A percentile compares a stretch with the other conserved stretches of the same genome.
phyloP scores from a whole-genome alignment of 2,797 vertebrate genomes.

The Sebastes elongatus region DNA sequence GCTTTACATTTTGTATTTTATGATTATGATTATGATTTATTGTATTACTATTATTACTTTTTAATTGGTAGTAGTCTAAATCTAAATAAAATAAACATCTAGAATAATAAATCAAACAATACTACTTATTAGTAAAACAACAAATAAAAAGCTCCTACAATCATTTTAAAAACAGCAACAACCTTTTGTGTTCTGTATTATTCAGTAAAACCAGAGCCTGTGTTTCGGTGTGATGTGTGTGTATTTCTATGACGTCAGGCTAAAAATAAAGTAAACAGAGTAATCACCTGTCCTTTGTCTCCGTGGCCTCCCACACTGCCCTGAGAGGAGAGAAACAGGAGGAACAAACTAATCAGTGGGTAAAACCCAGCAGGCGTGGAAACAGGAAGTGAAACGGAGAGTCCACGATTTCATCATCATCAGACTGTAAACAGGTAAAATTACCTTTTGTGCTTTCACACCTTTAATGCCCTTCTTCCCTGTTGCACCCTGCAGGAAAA shows the following conservation, averaged over 20 bases:
- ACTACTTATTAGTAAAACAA: not conserved
- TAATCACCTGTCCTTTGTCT: conserved; percentile 84
- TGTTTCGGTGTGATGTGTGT: not conserved
- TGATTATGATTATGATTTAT: no score
- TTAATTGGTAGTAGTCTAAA: no score
- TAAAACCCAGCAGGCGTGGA: not conserved
- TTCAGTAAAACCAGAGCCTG: not conserved
- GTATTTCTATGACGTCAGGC: conserved; percentile 8
- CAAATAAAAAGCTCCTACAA: no score
- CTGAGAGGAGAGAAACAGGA: conserved; percentile 58
- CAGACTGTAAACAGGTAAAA: not conserved
- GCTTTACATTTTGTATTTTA: no score
- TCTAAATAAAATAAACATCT: no score
- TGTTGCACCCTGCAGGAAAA: conserved; percentile 64
- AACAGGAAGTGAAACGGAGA: conserved; percentile 20
- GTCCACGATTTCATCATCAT: not conserved
- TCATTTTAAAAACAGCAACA: not conserved
- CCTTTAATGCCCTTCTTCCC: conserved; percentile 77
- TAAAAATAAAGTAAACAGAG: not conserved
- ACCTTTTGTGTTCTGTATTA: not conserved
- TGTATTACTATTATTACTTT: no score
- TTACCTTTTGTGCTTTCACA: conserved; percentile 78
- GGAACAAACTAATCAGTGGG: not conserved
- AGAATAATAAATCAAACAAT: no score
- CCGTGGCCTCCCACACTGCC: conserved; percentile 71